Conservation (phyloP, 2,888 invertebrate genomes). For the Anticlea derivata region DNA sequence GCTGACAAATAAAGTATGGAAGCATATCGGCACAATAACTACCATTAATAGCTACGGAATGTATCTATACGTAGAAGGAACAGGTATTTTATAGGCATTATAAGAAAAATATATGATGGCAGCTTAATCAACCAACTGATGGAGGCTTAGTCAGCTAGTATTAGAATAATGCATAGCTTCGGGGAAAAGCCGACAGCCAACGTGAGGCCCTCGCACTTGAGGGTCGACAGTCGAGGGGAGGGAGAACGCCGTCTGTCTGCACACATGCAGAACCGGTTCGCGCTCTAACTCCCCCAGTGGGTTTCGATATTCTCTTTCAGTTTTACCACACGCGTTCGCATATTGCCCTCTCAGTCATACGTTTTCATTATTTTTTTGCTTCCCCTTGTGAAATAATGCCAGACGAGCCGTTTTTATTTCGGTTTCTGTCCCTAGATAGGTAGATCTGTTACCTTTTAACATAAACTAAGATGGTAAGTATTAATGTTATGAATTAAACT, state of each 20-base stretch:
- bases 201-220: slow-evolving; percentile 72
- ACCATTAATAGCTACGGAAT: neutral
- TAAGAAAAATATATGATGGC: neutral
- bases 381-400: slow-evolving; percentile 78
- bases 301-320: slow-evolving; percentile 65
- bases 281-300: slow-evolving; percentile 76
- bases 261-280: slow-evolving; percentile 82
- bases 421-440: slow-evolving; percentile 64
- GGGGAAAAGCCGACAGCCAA: slow-evolving; percentile 74
- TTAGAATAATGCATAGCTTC: slow-evolving; percentile 76
- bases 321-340: slow-evolving; percentile 72
- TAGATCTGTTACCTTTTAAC: slow-evolving; percentile 20
- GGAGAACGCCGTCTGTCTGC: slow-evolving; percentile 73
- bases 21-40: neutral
- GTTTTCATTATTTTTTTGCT: slow-evolving; percentile 79
- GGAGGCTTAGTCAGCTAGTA: slow-evolving; percentile 47
- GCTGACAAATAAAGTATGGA: slow-evolving; percentile 17
- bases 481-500: slow-evolving; percentile 3
- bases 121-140: slow-evolving; percentile 17
- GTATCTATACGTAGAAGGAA: neutral
- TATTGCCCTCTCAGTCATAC: slow-evolving; percentile 71
- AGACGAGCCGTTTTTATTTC: slow-evolving; percentile 74
- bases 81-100: neutral
- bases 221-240: slow-evolving; percentile 77
- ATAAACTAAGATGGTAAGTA: slow-evolving; percentile 16